These are phyloP conservation scores for Sula dactylatra DNA, from an alignment of 2,113 vertebrate species.

Conservation along the genomic window DNA sequence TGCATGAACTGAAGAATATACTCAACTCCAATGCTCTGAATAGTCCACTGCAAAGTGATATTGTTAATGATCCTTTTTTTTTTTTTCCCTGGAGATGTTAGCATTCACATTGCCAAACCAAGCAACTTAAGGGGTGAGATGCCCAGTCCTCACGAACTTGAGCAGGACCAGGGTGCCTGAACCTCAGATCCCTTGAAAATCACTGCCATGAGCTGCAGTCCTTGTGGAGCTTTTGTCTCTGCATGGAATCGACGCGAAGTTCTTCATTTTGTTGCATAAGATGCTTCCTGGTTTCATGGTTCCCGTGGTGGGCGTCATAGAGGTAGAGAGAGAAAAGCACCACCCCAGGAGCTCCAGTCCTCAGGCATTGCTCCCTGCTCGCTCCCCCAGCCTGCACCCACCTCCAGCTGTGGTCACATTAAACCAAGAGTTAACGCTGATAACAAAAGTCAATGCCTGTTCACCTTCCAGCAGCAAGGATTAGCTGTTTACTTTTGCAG, in stretches of 20 bases:
- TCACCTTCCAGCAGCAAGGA: not conserved
- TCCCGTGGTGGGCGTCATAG: rapidly evolving
- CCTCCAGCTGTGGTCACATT: not conserved
- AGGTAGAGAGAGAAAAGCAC: not conserved
- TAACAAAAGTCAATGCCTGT: not conserved
- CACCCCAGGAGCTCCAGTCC: not conserved
- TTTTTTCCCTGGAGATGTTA: not conserved
- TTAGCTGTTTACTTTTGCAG: conserved; percentile 16
- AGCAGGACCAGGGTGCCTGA: not conserved
- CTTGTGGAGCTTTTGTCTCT: rapidly evolving
- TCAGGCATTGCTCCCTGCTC: not conserved
- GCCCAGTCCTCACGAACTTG: not conserved
- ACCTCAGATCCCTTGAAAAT: not conserved
- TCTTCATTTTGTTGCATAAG: not conserved
- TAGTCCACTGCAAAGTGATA: not conserved
- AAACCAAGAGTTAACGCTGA: not conserved
- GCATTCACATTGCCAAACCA: not conserved
- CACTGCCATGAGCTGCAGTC: not conserved
- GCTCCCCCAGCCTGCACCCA: conserved; percentile 9
- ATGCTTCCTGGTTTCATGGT: rapidly evolving
- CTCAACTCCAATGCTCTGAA: not conserved
- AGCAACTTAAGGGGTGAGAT: not conserved
- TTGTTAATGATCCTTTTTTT: not conserved
- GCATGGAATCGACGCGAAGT: rapidly evolving
- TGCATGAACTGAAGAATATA: not conserved